These are phyloP conservation scores for Diprion similis DNA, from an alignment of 1,140 invertebrate genomes.

Conservation along the genomic window DNA sequence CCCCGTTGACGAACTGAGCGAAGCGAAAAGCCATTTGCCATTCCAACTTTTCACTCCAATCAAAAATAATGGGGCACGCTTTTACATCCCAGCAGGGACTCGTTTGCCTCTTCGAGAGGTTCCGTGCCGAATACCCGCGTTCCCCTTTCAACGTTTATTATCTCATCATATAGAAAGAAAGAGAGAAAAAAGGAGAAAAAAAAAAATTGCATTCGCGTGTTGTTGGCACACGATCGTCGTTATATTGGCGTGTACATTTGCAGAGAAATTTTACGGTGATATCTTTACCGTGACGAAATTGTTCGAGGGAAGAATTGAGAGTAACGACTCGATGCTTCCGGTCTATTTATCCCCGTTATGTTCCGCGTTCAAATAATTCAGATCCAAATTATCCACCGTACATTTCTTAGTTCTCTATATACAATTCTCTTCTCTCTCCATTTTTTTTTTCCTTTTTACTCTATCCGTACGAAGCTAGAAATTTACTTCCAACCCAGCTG, in stretches of 20 bases:
- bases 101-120: not conserved
- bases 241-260: not conserved
- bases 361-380: not conserved
- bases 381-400: not conserved
- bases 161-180: not conserved
- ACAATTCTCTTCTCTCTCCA: not conserved
- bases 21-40: slow-evolving; percentile 5
- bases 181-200: not conserved
- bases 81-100: not conserved
- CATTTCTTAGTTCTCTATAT: not conserved
- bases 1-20: not conserved
- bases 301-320: not conserved
- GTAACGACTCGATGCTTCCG: not conserved
- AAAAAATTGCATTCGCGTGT: slow-evolving; percentile 1
- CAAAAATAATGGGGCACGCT: slow-evolving; percentile 3
- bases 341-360: no score
- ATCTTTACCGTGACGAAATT: not conserved
- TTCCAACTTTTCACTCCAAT: slow-evolving; percentile 2
- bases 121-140: no score
- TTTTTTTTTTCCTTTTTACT: not conserved
- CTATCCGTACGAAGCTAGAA: not conserved
- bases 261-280: not conserved
- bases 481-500: not conserved
- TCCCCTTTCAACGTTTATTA: no score
- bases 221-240: no score